phyloP scores from a whole-genome alignment of 2,797 vertebrate species.

The Chanos chanos region DNA sequence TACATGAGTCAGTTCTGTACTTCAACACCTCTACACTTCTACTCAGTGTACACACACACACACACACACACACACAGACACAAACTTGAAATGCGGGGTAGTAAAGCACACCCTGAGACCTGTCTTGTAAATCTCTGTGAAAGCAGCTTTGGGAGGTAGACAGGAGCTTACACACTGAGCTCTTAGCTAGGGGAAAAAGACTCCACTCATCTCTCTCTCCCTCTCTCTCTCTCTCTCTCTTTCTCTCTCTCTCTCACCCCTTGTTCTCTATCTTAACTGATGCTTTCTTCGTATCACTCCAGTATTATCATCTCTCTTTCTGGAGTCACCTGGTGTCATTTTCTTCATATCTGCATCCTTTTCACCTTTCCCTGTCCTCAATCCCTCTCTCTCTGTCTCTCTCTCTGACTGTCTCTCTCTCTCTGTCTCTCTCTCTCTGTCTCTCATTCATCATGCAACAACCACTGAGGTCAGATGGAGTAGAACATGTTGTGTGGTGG shows the following conservation, averaged over 20 bases:
- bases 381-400: conserved; percentile 29
- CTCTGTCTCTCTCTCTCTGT: conserved; percentile 55
- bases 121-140: conserved; percentile 80
- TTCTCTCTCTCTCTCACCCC: conserved; percentile 21
- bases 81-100: conserved; percentile 59
- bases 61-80: conserved; percentile 23
- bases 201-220: conserved; percentile 53
- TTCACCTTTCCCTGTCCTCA: conserved; percentile 48
- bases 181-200: conserved; percentile 68
- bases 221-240: conserved; percentile 41
- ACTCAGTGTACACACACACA: conserved; percentile 7
- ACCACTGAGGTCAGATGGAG: too few relatives aligned
- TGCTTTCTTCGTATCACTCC: too few relatives aligned
- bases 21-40: neutral
- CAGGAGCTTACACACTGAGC: conserved; percentile 72
- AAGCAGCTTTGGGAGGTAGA: conserved; percentile 78
- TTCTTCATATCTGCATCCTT: conserved; percentile 14
- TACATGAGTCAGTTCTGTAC: neutral
- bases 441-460: too few relatives aligned
- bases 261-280: too few relatives aligned
- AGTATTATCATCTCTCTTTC: too few relatives aligned
- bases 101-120: conserved; percentile 67
- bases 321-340: too few relatives aligned
- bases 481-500: too few relatives aligned
- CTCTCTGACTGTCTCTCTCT: conserved; percentile 37